Base-by-base conservation (phyloP, 2,113 vertebrate genomes). In the Charadrius vociferus region DNA sequence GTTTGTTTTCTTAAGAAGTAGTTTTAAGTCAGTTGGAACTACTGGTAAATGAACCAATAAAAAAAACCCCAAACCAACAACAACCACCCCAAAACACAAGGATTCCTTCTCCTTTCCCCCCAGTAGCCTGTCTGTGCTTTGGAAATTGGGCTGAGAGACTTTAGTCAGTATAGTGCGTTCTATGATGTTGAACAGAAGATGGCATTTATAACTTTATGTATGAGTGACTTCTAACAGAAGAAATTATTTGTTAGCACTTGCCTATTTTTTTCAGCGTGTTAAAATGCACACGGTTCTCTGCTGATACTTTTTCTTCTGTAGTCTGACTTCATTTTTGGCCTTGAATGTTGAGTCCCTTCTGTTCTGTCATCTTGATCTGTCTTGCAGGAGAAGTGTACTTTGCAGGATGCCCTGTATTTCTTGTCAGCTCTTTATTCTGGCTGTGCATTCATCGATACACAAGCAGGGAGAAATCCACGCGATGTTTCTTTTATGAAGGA, bases 1-100 rank as follows among this genome's bases (percentile, higher is more conserved):
- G 45, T 72, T 94, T 79, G 8, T 79, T 83, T 90, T 75, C 43
- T 62, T 65, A 62, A 72, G 41, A 36, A 66, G n/a, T 50, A 55
- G 24, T 55, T 81, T 62, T 30, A 72, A 90, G 24, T 86, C 34
- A 36, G 6, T 53, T 92, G 34, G 6, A 90, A 36, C 36, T 72
- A 55, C 14, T 30, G 23, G 15, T 87, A 63, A 86, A 75, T 75
- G 10, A 81, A 45, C 9, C 12, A 50, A 50, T 24, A 24, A 50
- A 12, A 50, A 23, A 79, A 81, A 83, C n/a, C n/a, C n/a, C n/a
- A 81, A 0, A 0, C 5, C 49, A 50, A 50, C 23, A 49, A 12
- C 49, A 62, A 66, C 66, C 66, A 23, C 23, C 10, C 27, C 11
- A 14, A 61, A 67, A 4, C 20, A 47, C 8, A 58, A 66, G 34